Evolutionary conservation across 2,113 vertebrate species (phyloP).

Genomic region (Salvelinus fontinalis): DNA sequence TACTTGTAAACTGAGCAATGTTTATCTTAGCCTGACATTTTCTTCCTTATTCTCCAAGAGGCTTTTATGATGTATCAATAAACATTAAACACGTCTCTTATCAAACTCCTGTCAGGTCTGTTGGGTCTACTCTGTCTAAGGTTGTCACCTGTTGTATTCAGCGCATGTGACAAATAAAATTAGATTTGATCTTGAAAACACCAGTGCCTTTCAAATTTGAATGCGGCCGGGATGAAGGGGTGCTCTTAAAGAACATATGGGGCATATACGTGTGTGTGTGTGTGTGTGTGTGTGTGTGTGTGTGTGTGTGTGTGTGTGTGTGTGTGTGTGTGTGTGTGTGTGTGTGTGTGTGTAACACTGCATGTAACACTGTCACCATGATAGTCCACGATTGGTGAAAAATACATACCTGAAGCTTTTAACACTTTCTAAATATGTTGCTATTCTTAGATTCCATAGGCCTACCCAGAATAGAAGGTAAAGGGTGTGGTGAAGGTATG

Average conservation of each 20-base stretch:
- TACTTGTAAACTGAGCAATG: background rate
- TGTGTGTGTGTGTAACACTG: too few species aligned
- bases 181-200: too few species aligned
- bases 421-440: background rate
- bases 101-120: background rate
- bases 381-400: background rate
- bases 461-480: background rate
- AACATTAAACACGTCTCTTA: background rate
- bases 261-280: too few species aligned
- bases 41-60: background rate
- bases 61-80: background rate
- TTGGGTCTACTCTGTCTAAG: too few species aligned
- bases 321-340: too few species aligned
- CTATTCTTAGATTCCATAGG: background rate
- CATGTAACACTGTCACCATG: background rate
- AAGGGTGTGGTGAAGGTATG: conserved; percentile 8
- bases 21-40: background rate
- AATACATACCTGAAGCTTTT: background rate
- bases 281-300: too few species aligned
- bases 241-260: too few species aligned
- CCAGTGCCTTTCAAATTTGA: too few species aligned
- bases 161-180: too few species aligned
- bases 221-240: too few species aligned
- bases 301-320: too few species aligned
- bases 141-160: too few species aligned